Base-by-base conservation (phyloP, 2,888 invertebrate species). In the Lasius fuliginosus region DNA sequence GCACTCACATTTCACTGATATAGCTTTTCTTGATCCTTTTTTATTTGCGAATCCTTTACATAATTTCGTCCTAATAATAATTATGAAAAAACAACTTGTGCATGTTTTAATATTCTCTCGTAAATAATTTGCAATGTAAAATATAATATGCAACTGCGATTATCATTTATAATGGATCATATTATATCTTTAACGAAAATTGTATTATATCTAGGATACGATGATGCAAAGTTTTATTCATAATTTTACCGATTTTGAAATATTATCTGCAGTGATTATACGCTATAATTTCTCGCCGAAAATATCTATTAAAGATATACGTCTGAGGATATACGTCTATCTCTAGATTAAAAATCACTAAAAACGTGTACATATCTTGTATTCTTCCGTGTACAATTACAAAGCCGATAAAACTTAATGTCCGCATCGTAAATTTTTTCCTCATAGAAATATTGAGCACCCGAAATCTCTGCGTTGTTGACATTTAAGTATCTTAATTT, bases 1-100 rank as follows among this genome's bases (percentile, higher is more conserved):
- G 4, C 4, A 83, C 85, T 84, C 68, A 89, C 85, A 74, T 71
- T 64, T 71, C 58, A 79, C 58, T 58, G 49, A 75, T 58, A 36
- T 30, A 42, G 53, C 11, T 79, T 18, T 40, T 67, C 58, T 53
- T 49, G 56, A 49, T 0, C 0, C 23, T 42, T 56, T 73, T 27
- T 33, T n/a, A 6, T 15, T 46, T 30, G 6, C 3, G 4, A 36
- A 36, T 8, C 12, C 30, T 69, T 0, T 49, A n/a, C 4, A 46
- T 18, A 42, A 65, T 40, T 23, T 64, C 8, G 8, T 53, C 15
- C 23, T 53, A 36, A 69, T 36, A 33, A 69, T n/a, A 69, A 33
- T 49, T 12, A 49, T 4, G 27, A 4, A 67, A 67, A 46, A n/a
- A 12, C 11, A 68, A 49, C 18, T 68, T 49, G 18, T 46, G 18